Conservation (phyloP, 2,113 vertebrate species). For the Nipponia nippon region DNA sequence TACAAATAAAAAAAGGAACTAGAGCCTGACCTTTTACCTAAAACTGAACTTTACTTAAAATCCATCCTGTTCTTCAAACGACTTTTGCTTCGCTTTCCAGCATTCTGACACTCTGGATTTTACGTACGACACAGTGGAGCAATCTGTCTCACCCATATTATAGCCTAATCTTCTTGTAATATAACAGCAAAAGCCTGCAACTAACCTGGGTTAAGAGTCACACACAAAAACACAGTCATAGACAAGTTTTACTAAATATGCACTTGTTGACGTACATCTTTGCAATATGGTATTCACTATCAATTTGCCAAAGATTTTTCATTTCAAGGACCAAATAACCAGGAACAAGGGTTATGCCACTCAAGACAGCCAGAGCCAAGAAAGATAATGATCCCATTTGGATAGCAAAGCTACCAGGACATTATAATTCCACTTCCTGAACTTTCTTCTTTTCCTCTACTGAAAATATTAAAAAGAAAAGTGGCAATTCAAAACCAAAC, state of each 20-base stretch:
- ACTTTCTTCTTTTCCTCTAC: background rate
- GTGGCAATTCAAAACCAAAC: background rate
- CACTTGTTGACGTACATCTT: background rate
- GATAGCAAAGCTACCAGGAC: background rate
- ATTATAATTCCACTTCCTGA: background rate
- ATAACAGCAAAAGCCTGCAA: background rate
- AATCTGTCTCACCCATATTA: background rate
- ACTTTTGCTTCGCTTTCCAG: background rate
- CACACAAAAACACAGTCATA: background rate
- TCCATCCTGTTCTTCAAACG: background rate
- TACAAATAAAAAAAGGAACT: constrained; percentile 33
- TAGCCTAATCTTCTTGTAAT: background rate
- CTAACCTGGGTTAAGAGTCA: background rate
- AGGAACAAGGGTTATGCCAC: background rate
- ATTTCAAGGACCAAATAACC: background rate
- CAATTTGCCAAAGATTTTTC: background rate
- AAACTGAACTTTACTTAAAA: constrained; percentile 26
- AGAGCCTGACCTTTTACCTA: background rate
- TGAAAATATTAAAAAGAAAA: background rate
- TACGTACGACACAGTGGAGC: background rate
- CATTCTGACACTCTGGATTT: background rate
- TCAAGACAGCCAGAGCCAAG: background rate
- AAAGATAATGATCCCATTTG: background rate
- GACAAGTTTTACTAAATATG: background rate
- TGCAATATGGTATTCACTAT: background rate